Conservation (phyloP, 2,888 invertebrate species). For the Lymantria monacha region DNA sequence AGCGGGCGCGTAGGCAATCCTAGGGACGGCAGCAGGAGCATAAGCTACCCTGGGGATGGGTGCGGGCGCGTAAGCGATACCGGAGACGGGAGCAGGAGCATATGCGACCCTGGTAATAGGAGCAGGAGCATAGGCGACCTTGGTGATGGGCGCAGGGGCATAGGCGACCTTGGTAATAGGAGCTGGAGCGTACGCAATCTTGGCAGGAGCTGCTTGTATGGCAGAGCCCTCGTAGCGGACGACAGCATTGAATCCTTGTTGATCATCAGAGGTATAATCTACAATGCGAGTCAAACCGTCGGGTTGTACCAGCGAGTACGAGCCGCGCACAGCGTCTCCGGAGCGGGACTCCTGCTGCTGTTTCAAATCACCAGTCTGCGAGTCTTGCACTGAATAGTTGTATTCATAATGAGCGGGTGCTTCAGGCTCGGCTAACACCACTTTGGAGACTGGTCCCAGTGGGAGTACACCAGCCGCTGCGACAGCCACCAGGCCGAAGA, state of each 20-base stretch:
- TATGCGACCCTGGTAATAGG: constrained; percentile 31
- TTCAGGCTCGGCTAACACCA: constrained; percentile 59
- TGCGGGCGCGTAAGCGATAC: constrained; percentile 29
- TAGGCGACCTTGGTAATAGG: constrained; percentile 29
- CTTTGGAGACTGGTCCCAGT: constrained; percentile 48
- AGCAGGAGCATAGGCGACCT: constrained; percentile 53
- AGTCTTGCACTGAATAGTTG: constrained; percentile 71
- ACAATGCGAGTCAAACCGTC: constrained; percentile 73
- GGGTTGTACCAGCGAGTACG: constrained; percentile 74
- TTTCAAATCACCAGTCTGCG: constrained; percentile 71
- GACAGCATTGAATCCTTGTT: constrained; percentile 71
- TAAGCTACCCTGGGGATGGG: constrained; percentile 33
- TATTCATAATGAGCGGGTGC: constrained; percentile 69
- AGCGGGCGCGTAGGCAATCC: constrained; percentile 40
- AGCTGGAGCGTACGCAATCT: constrained; percentile 49
- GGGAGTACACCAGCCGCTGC: constrained; percentile 45
- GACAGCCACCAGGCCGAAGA: constrained; percentile 50
- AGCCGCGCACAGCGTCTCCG: constrained; percentile 71
- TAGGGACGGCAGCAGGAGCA: constrained; percentile 35
- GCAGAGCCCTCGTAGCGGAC: constrained; percentile 72
- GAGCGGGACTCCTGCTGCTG: constrained; percentile 69
- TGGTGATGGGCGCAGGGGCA: constrained; percentile 32
- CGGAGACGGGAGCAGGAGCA: constrained; percentile 29
- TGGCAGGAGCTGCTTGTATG: constrained; percentile 39
- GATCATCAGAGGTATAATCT: constrained; percentile 70